Percentiles rank a stretch among this genome's conserved stretches.
These are phyloP conservation scores for Promerops cafer DNA, from an alignment of 2,113 vertebrate species.

Conservation along the genomic window DNA sequence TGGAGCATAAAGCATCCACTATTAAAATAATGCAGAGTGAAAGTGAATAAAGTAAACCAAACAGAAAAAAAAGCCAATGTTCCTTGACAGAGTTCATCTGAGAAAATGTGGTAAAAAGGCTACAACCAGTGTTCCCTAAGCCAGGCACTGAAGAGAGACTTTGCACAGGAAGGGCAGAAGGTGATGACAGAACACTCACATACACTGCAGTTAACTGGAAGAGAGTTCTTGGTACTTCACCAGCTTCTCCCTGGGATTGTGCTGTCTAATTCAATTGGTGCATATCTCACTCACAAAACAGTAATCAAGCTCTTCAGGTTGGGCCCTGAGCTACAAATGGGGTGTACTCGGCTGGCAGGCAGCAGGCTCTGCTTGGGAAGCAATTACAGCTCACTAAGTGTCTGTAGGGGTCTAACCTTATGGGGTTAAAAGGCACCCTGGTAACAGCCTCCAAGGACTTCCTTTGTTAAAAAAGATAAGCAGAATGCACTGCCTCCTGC, in stretches of 20 bases:
- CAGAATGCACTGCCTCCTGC: not conserved
- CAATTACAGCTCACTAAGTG: not conserved
- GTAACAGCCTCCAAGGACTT: not conserved
- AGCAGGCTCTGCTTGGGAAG: not conserved
- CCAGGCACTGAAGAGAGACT: not conserved
- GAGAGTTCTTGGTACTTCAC: not conserved
- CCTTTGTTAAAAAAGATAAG: not conserved
- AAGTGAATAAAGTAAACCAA: not conserved
- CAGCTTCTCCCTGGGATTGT: not conserved
- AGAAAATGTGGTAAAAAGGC: not conserved
- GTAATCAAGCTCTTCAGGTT: not conserved
- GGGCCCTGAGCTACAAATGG: not conserved
- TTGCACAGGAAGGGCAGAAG: not conserved
- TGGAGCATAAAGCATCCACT: not conserved
- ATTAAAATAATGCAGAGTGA: not conserved
- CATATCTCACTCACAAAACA: not conserved
- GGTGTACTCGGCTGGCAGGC: not conserved
- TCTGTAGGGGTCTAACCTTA: not conserved
- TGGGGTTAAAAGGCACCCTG: not conserved
- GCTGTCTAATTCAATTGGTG: not conserved
- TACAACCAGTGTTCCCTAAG: not conserved
- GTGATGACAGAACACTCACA: not conserved
- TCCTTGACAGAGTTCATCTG: not conserved
- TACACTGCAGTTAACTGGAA: not conserved
- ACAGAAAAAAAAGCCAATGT: not conserved